These are phyloP conservation scores for Polyergus mexicanus DNA, from an alignment of 1,140 invertebrate species.

Conservation along the genomic window DNA sequence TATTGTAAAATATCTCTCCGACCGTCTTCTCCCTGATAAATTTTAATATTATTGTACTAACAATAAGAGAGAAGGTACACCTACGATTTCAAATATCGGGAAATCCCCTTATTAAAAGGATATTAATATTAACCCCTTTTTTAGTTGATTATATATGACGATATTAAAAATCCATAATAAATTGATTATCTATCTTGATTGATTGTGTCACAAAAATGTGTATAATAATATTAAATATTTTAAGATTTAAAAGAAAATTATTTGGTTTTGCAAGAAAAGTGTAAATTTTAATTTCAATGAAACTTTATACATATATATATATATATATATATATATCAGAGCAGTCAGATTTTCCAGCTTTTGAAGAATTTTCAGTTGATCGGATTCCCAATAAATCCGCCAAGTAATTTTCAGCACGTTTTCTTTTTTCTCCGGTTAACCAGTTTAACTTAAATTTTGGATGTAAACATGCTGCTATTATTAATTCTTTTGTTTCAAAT, in stretches of 20 bases:
- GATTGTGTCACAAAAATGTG: not conserved
- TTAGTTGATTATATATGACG: not conserved
- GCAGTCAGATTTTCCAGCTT: too few relatives aligned
- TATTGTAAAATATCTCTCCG: not conserved
- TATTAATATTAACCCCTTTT: not conserved
- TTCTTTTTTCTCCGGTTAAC: too few relatives aligned
- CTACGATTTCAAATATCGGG: not conserved
- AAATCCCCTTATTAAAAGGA: not conserved
- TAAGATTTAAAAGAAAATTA: constrained; percentile 28
- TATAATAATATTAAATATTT: not conserved
- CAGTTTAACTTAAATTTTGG: too few relatives aligned
- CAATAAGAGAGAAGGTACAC: not conserved
- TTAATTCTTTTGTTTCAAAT: too few relatives aligned
- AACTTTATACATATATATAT: not conserved
- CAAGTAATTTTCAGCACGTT: too few relatives aligned
- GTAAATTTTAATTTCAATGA: not conserved
- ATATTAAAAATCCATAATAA: not conserved
- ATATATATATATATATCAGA: too few relatives aligned
- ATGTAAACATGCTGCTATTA: too few relatives aligned
- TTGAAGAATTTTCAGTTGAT: too few relatives aligned
- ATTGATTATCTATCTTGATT: not conserved
- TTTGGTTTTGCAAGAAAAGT: not conserved
- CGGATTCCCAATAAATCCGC: too few relatives aligned
- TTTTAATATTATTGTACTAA: not conserved
- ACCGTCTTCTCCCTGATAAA: not conserved